Percentiles rank a stretch among this genome's conserved stretches.
phyloP scores from a whole-genome alignment of 2,797 vertebrate species.

The Argya squamiceps region DNA sequence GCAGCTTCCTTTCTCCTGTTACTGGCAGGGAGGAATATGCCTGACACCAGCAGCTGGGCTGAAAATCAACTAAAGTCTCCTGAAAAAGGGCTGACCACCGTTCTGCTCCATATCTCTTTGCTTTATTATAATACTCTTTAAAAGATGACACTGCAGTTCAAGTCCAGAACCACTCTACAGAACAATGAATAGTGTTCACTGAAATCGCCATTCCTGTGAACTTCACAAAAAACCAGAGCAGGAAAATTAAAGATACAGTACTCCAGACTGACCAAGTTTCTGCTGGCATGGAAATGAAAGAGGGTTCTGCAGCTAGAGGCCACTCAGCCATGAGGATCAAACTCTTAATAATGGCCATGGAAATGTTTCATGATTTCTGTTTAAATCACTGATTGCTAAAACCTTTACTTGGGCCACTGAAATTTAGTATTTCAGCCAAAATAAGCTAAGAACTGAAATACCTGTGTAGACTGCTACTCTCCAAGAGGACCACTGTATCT shows the following conservation, averaged over 20 bases:
- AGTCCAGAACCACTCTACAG: constrained; percentile 63
- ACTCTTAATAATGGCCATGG: not conserved
- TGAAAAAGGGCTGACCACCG: not conserved
- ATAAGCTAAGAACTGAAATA: not conserved
- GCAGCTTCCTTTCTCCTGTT: not conserved
- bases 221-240: constrained; percentile 47
- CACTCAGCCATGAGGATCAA: not conserved
- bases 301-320: not conserved
- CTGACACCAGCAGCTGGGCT: accelerated
- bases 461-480: not conserved
- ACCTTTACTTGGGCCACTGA: not conserved
- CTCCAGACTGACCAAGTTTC: not conserved
- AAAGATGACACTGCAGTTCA: constrained; percentile 68
- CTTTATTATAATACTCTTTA: constrained; percentile 71
- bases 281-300: not conserved
- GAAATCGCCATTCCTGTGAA: constrained; percentile 46
- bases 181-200: constrained; percentile 50
- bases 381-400: not conserved
- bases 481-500: constrained; percentile 39
- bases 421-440: not conserved
- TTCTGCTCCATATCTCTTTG: constrained; percentile 44
- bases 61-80: not conserved
- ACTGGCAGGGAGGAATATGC: accelerated
- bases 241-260: constrained; percentile 66
- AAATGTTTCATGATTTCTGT: not conserved